Evolutionary conservation across 1,140 invertebrate genomes (phyloP).

Genomic region (Aricia agestis): DNA sequence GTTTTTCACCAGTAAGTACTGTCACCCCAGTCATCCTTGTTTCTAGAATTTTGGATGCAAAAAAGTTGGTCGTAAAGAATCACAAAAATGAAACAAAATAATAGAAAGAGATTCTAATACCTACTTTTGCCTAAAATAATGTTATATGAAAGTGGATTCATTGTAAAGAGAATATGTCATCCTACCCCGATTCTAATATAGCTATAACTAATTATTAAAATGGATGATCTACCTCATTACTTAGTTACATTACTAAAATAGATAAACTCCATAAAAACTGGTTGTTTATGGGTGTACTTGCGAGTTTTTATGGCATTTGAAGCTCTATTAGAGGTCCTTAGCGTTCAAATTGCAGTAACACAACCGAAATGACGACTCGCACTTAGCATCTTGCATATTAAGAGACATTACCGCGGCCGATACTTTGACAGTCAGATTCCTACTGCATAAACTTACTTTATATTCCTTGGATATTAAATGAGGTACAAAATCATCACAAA

Average conservation of each 20-base stretch:
- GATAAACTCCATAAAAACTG: not conserved
- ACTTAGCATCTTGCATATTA: conserved; percentile 50
- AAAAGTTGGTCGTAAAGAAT: no score
- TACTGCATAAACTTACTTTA: conserved; percentile 69
- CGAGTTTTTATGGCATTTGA: not conserved
- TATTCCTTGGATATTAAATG: conserved; percentile 76
- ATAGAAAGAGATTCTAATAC: no score
- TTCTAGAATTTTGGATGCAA: not conserved
- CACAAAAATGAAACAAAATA: no score
- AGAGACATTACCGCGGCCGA: conserved; percentile 42
- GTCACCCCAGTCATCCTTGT: not conserved
- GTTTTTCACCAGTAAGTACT: not conserved
- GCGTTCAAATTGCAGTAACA: not conserved
- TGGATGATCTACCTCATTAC: no score
- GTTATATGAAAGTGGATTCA: no score
- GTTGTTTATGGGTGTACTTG: not conserved
- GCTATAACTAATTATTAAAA: no score
- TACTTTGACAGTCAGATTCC: conserved; percentile 65
- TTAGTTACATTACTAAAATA: no score
- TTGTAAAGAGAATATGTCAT: no score
- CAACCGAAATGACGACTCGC: conserved; percentile 5
- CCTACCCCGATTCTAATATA: no score
- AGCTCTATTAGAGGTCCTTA: not conserved
- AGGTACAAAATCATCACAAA: conserved; percentile 74
- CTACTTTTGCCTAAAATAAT: no score